Base-by-base conservation (phyloP, 2,113 vertebrate genomes). In the Phylloscopus trochilus region DNA sequence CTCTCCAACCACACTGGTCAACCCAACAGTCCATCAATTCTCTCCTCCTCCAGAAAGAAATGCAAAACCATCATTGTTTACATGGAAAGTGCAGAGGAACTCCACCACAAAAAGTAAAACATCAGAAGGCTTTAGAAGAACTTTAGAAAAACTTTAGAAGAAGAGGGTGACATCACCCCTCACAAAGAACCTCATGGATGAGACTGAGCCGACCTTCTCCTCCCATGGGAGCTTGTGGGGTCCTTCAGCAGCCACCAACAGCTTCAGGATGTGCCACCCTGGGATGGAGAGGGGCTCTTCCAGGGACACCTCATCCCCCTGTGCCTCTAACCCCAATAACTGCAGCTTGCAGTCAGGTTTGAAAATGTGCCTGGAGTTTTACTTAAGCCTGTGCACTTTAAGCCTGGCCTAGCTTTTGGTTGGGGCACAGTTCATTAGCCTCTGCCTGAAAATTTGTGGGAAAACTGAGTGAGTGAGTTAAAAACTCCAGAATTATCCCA, bases 181-280 rank as follows among this genome's bases (percentile, higher is more conserved):
- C 1, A 2, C 11, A 52, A 31, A 66, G 68, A 84, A 14, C 37
- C 31, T 58, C 13, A 0, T 1, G 31, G 7, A 2, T 20, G 56
- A 35, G 9, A 26, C 13, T 15, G 64, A 59, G 30, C 18, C 0
- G 0, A 20, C 7, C 35, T 55, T 37, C 7, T 12, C 37, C 55
- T 49, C 6, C n/a, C 7, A 0, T 1, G 15, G 55, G 77, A 35
- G 11, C 31, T 15, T 0, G 0, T 3, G 33, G 43, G 17, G 8
- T 51, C 66, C 35, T 67, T 79, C 85, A 31, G 3, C 21, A 21
- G 5, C 30, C 55, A 21, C 20, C 37, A 6, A 2, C 0, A 23
- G 19, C 39, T 49, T 11, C 47, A 11, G 60, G 55, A 13, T 51
- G 33, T 5, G 0, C 49, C 53, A 49, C 16, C 26, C 49, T 1